Evolutionary conservation across 2,888 invertebrate genomes (phyloP), one percentile per base, ranked within the genome.

Genomic region (Stenolophus ochropezus): DNA sequence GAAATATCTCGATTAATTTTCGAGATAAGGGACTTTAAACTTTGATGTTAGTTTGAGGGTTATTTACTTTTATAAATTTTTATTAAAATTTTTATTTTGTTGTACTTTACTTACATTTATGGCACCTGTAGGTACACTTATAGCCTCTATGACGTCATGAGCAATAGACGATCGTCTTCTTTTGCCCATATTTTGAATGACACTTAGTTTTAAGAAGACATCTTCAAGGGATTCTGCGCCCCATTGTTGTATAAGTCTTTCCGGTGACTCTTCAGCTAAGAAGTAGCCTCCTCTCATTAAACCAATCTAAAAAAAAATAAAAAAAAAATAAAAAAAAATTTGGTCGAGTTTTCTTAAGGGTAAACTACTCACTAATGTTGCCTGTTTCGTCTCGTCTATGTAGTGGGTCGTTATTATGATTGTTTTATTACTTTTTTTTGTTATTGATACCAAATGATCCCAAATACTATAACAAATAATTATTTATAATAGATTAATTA

Each of bases 331-430:
- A 6, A 42, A 11, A 42, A 42, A 42, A 42, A 42, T 33, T 8
- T 33, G 1, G 8, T 33, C 2, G 1, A 33, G 33, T 33, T 4
- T 4, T 33, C 33, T 33, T 42, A 51, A 56, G 8, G 3, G 27
- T 20, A 71, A 61, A 47, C 47, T 53, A 91, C 93, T 92, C 87
- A 94, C 94, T 85, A 93, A 91, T 84, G 92, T 91, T 27, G 95
- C 95, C 87, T 95, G 95, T 83, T 94, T 92, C 0, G 95, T 95
- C 87, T 95, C 95, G 82, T 95, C 95, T 83, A 95, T 95, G 86
- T 95, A 95, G 89, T 95, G 95, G 5, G 95, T 95, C 1, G 95
- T 95, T 81, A 95, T 94, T 84, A 95, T 95, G 73, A 94, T 94
- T 8, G 95, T 95, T 27, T 92, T 94, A 73, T 91, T 91, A 8